phyloP scores from a whole-genome alignment of 2,888 invertebrate genomes.

The Chrysotoxum bicinctum region DNA sequence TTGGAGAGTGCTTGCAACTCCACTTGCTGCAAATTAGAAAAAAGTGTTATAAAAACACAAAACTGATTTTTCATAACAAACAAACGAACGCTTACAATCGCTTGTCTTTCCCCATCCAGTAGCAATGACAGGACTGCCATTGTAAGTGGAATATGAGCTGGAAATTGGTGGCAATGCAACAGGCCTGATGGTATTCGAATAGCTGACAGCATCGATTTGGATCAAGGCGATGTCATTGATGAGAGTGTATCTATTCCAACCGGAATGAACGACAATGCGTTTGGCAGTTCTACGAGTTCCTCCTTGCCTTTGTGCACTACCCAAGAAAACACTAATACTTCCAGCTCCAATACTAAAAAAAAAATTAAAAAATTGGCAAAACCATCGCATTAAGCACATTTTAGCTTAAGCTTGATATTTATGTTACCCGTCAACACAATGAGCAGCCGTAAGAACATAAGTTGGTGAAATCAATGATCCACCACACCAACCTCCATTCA shows the following conservation, averaged over 20 bases:
- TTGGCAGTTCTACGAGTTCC: neutral
- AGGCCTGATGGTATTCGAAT: neutral
- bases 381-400: neutral
- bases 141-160: neutral
- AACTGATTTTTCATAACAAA: neutral
- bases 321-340: neutral
- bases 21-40: neutral
- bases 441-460: neutral
- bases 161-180: neutral
- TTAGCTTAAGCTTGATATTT: neutral
- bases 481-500: slow-evolving; percentile 17
- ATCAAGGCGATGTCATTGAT: neutral
- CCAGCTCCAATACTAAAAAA: neutral
- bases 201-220: neutral
- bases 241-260: neutral
- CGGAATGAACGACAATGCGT: neutral
- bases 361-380: neutral
- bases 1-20: neutral
- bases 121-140: neutral
- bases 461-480: slow-evolving; percentile 21
- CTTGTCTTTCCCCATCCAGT: slow-evolving; percentile 38
- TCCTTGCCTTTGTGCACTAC: neutral
- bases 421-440: neutral
- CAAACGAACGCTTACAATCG: neutral
- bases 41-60: neutral